A percentile compares a stretch with the other conserved stretches of the same genome.
These are phyloP conservation scores for Morinoia aosen DNA, from an alignment of 2,888 invertebrate species.

Conservation along the genomic window DNA sequence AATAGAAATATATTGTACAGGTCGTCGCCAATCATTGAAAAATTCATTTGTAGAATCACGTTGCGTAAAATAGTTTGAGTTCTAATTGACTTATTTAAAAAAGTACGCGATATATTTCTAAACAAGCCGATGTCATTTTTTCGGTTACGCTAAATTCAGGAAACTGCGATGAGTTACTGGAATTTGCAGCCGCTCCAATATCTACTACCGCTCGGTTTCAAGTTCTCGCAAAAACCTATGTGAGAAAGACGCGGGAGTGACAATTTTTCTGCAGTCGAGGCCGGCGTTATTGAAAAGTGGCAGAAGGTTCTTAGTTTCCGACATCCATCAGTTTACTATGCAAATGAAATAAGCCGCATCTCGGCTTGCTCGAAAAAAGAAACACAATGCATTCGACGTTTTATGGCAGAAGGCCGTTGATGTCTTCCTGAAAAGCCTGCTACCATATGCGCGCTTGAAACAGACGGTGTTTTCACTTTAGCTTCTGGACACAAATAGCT, in stretches of 20 bases:
- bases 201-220: not conserved
- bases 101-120: not conserved
- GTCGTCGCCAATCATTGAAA: not conserved
- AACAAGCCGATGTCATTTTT: too few relatives aligned
- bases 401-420: not conserved
- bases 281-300: not conserved
- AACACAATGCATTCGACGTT: slow-evolving; percentile 16
- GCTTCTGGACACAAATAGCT: not conserved
- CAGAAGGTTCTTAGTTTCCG: not conserved
- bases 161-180: not conserved
- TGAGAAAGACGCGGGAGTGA: not conserved
- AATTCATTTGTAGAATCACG: not conserved
- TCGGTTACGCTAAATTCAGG: not conserved
- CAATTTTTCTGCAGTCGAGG: not conserved
- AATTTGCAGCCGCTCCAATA: not conserved
- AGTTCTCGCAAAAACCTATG: not conserved
- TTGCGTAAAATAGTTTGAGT: not conserved
- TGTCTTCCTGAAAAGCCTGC: not conserved
- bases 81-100: not conserved
- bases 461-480: not conserved
- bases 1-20: not conserved
- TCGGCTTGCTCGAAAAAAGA: not conserved
- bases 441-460: not conserved
- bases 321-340: slow-evolving; percentile 25
- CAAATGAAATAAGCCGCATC: slow-evolving; percentile 40